Percentiles rank a stretch among this genome's conserved stretches.
Conservation (phyloP, 2,888 invertebrate genomes). For the Acleris laterana region DNA sequence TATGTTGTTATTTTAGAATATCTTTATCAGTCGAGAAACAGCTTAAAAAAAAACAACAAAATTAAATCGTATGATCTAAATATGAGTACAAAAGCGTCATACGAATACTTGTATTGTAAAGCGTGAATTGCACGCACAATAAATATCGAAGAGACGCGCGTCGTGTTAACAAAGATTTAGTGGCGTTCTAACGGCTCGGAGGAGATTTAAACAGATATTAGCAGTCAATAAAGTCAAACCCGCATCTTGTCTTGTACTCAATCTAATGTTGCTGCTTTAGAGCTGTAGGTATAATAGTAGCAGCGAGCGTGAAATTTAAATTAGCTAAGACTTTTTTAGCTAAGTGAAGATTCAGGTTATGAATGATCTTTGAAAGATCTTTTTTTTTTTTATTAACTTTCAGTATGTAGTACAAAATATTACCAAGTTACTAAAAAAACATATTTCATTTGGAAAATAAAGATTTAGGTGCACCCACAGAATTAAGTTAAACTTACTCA, state of each 20-base stretch:
- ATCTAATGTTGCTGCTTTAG: conserved; percentile 1
- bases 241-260: conserved; percentile 53
- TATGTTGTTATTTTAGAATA: too few relatives aligned
- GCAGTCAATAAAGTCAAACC: conserved; percentile 68
- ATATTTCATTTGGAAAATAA: too few relatives aligned
- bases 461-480: not conserved
- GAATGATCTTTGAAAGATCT: too few relatives aligned
- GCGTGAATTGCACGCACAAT: conserved; percentile 68
- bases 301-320: too few relatives aligned
- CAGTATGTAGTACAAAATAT: not conserved
- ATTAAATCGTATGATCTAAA: conserved; percentile 44
- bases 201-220: conserved; percentile 68
- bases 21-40: too few relatives aligned
- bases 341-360: too few relatives aligned
- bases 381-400: not conserved
- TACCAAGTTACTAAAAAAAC: not conserved
- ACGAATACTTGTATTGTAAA: conserved; percentile 48
- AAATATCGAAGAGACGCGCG: conserved; percentile 62
- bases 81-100: conserved; percentile 36
- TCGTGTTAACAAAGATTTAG: conserved; percentile 71
- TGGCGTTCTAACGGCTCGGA: conserved; percentile 59
- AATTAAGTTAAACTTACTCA: conserved; percentile 7
- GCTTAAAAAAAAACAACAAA: too few relatives aligned
- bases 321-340: too few relatives aligned
- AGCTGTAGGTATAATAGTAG: too few relatives aligned